These are phyloP conservation scores for Pseudeuparius sepicola DNA, from an alignment of 2,888 invertebrate species.

Conservation along the genomic window DNA sequence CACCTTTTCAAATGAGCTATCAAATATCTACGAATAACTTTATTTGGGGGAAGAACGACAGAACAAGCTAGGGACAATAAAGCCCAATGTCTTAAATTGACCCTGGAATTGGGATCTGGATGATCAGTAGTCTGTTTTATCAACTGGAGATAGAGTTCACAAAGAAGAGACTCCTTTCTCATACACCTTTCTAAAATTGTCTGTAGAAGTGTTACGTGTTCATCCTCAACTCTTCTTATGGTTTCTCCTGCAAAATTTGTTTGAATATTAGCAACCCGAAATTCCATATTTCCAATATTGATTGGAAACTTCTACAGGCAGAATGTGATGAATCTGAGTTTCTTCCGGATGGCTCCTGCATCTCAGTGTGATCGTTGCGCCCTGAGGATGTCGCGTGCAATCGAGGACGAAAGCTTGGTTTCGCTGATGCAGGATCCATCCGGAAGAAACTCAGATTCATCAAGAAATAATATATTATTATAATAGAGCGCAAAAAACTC, in stretches of 20 bases:
- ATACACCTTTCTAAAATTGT: constrained; percentile 83
- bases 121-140: constrained; percentile 88
- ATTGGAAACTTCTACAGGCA: too few relatives aligned
- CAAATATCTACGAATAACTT: constrained; percentile 75
- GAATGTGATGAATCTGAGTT: too few relatives aligned
- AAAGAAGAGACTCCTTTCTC: constrained; percentile 78
- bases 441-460: too few relatives aligned
- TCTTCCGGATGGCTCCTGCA: too few relatives aligned
- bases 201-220: constrained; percentile 82
- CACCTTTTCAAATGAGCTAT: constrained; percentile 84
- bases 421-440: too few relatives aligned
- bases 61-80: constrained; percentile 70
- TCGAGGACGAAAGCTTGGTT: too few relatives aligned
- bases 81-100: constrained; percentile 88
- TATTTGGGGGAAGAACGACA: constrained; percentile 77
- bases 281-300: too few relatives aligned
- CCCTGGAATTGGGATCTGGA: constrained; percentile 79
- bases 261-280: too few relatives aligned
- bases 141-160: constrained; percentile 84
- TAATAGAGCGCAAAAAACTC: not conserved
- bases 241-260: too few relatives aligned
- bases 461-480: too few relatives aligned
- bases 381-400: too few relatives aligned
- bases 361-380: too few relatives aligned
- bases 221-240: constrained; percentile 68